These are phyloP conservation scores for Condylura cristata DNA, from an alignment of 2,113 vertebrate genomes.

Conservation along the genomic window DNA sequence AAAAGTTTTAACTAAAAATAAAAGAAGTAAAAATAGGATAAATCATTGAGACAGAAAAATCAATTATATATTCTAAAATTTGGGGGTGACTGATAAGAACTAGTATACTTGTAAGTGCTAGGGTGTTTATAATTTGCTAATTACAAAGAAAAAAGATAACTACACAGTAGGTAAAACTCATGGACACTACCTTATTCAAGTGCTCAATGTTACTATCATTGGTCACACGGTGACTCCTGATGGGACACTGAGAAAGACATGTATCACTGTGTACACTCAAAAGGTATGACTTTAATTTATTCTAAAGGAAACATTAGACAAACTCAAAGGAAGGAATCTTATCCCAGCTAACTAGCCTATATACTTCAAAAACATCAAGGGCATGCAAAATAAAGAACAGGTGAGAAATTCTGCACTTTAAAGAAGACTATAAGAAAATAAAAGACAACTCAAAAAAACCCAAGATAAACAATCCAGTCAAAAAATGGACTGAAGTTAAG, in stretches of 20 bases:
- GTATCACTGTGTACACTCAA: neutral
- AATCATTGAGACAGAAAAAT: slow-evolving; percentile 24
- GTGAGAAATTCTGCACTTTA: neutral
- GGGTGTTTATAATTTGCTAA: neutral
- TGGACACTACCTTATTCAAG: neutral
- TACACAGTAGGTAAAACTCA: neutral
- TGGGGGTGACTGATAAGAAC: neutral
- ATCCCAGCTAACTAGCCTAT: neutral
- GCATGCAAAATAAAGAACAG: neutral
- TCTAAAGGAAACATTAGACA: neutral
- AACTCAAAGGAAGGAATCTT: neutral
- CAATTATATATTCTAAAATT: neutral
- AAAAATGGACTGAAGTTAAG: too few species aligned
- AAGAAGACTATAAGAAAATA: too few species aligned
- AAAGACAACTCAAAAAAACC: too few species aligned
- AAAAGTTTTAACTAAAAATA: neutral
- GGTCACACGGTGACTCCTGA: neutral
- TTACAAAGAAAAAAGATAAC: neutral
- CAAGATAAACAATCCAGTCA: too few species aligned
- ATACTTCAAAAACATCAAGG: neutral
- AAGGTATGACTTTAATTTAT: neutral
- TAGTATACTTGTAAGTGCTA: neutral
- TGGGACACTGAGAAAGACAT: neutral
- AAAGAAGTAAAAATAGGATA: slow-evolving; percentile 29
- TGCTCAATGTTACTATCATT: neutral